Evolutionary conservation across 2,888 invertebrate species (phyloP).

Genomic region (Amblyteles armatorius): DNA sequence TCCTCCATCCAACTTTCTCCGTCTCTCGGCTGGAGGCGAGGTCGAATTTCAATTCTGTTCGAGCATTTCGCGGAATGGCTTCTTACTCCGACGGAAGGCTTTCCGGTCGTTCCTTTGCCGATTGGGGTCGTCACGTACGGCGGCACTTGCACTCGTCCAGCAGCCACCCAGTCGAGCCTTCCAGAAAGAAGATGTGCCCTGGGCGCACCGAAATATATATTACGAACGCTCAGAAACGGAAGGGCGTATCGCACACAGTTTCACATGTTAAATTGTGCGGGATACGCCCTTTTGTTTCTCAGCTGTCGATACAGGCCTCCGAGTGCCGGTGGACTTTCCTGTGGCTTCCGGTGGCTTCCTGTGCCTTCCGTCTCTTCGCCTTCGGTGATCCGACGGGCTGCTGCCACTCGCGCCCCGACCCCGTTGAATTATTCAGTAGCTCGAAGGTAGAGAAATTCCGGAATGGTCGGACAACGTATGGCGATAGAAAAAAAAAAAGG

Average conservation of each 20-base stretch:
- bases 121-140: slow-evolving; percentile 31
- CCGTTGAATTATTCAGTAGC: slow-evolving; percentile 41
- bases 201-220: neutral
- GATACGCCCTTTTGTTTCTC: no score
- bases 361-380: neutral
- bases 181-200: neutral
- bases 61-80: slow-evolving; percentile 11
- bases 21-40: neutral
- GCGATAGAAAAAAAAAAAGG: slow-evolving; percentile 4
- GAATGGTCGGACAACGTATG: slow-evolving; percentile 34
- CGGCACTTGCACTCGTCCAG: neutral
- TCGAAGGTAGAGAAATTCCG: slow-evolving; percentile 18
- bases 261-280: no score
- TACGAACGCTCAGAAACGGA: no score
- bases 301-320: neutral
- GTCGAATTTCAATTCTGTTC: slow-evolving; percentile 39
- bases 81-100: neutral
- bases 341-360: neutral
- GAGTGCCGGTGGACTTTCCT: neutral
- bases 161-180: neutral
- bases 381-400: slow-evolving; percentile 1
- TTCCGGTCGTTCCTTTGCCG: slow-evolving; percentile 8
- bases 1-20: neutral
- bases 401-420: neutral
- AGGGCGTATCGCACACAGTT: no score